Base-by-base conservation (phyloP, 2,797 vertebrate genomes). In the Rallus crepitans region DNA sequence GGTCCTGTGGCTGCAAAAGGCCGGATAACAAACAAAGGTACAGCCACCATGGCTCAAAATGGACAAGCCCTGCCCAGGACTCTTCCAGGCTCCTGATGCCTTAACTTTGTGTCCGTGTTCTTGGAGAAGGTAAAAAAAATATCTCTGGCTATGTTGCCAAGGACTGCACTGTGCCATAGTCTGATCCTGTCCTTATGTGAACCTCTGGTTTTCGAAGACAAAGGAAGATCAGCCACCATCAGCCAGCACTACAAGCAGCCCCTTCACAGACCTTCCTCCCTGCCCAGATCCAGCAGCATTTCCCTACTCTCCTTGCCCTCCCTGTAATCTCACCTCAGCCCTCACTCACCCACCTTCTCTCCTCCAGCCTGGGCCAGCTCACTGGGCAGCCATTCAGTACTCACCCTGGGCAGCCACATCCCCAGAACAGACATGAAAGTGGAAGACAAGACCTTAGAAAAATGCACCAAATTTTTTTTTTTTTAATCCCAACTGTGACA, bases 321-420 rank as follows among this genome's bases (percentile, higher is more conserved):
- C 30, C 20, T 25, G 15, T 11, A 11, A 37, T 25, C 37, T 55
- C 6, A 4, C 37, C 35, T 53, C 28, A 40, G 68, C 28, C 35
- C 37, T 55, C 6, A 3, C 35, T 39, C 37, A 18, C 35, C 28
- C 8, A 1, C 37, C 37, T n/a, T 8, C 50, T 53, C 3, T 2
- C 28, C 68, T 39, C 50, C 30, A 3, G 15, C 9, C 28, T 31
- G 19, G 28, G 8, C 35, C 2, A 3, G 7, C 20, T 64, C 27
- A 70, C 6, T 2, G 3, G 3, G 0, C 28, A 31, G 50, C 68
- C 20, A 4, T 31, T 31, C 15, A 24, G 8, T 9, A 23, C 15
- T 15, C 4, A 4, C 53, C 11, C 11, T 40, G 28, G 20, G 68
- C 3, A 2, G 9, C 50, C 5, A 12, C n/a, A 30, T 28, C 37